Evolutionary conservation across 2,113 vertebrate genomes (phyloP).

Genomic region (Macquaria ambigua): DNA sequence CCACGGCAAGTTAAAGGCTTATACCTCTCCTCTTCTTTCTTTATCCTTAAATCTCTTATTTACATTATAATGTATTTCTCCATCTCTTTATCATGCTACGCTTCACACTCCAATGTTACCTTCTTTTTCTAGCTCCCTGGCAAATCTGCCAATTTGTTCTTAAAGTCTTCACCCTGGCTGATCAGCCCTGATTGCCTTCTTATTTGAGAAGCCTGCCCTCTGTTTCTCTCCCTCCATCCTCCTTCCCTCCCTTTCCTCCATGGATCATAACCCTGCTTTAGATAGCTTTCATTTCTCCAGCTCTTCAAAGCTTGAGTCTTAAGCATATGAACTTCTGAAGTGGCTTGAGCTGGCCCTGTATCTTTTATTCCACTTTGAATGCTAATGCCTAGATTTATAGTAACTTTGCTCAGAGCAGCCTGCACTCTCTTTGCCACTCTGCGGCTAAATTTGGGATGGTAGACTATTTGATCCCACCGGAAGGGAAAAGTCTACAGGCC

Average conservation of each 20-base stretch:
- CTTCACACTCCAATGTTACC: slow-evolving; percentile 32
- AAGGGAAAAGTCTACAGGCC: slow-evolving; percentile 9
- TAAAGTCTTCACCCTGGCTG: slow-evolving; percentile 45
- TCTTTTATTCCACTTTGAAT: slow-evolving; percentile 72
- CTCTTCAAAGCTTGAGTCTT: slow-evolving; percentile 76
- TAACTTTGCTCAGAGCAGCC: slow-evolving; percentile 44
- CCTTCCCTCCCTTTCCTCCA: slow-evolving; percentile 39
- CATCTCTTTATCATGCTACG: slow-evolving; percentile 29
- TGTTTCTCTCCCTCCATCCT: slow-evolving; percentile 22
- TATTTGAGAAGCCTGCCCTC: slow-evolving; percentile 33
- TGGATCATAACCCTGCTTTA: slow-evolving; percentile 76
- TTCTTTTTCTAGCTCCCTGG: slow-evolving; percentile 16
- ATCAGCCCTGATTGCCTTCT: slow-evolving; percentile 51
- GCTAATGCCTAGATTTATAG: slow-evolving; percentile 68
- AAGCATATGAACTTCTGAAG: slow-evolving; percentile 74
- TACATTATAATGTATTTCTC: slow-evolving; percentile 37
- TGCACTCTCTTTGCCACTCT: slow-evolving; percentile 49
- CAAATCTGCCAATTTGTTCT: slow-evolving; percentile 73
- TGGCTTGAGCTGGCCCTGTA: slow-evolving; percentile 67
- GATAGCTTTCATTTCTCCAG: slow-evolving; percentile 75
- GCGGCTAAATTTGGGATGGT: slow-evolving; percentile 34
- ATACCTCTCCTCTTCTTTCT: slow-evolving; percentile 1
- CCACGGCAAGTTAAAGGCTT: slow-evolving; percentile 29
- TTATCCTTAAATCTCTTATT: slow-evolving; percentile 50
- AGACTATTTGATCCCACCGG: slow-evolving; percentile 22